Base-by-base conservation (phyloP, 1,140 invertebrate genomes). In the Drosophila punjabiensis region DNA sequence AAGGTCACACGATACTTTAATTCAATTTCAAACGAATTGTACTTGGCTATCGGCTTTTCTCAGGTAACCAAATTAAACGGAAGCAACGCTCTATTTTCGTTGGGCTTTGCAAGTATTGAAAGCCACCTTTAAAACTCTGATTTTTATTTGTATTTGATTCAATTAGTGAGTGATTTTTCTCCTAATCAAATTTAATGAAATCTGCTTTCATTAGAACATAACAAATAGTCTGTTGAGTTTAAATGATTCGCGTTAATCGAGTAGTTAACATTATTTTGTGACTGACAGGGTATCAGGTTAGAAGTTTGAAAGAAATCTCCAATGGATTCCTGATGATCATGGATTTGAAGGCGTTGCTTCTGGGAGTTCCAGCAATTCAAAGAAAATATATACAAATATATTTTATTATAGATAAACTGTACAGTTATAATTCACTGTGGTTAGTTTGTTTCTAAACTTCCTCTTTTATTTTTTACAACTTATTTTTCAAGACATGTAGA, bases 1-100 rank as follows among this genome's bases (percentile, higher is more conserved):
- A 84, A 89, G 85, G 86, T 88, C 68, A 67, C 69, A 69, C 71
- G 73, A 64, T 55, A 58, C 48, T 83, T 84, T 88, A 88, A 88
- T 84, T 88, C 66, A 88, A 87, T 88, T 87, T 89, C 76, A 80
- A 79, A 85, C 78, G 81, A 88, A 88, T 81, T 79, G 85, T 88
- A 88, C 86, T 88, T 81, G 56, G 81, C 24, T 53, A 65, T 55
- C 30, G 13, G 67, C 48, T 66, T 52, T 80, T 53, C 53, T 35
- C 35, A 45, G 56, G 37, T 58, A 79, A 61, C 24, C 35, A 52
- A 52, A 63, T 78, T 62, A 71, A 55, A 68, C 43, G 53, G 41
- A 74, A 73, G 68, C 37, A 37, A 52, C 16, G 45, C 59, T 74
- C n/a, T 53, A 53, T 39, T 75, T 75, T 64, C 61, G 30, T 41